These are phyloP conservation scores for Catharus bicknelli DNA, from an alignment of 2,113 vertebrate species.

Conservation along the genomic window DNA sequence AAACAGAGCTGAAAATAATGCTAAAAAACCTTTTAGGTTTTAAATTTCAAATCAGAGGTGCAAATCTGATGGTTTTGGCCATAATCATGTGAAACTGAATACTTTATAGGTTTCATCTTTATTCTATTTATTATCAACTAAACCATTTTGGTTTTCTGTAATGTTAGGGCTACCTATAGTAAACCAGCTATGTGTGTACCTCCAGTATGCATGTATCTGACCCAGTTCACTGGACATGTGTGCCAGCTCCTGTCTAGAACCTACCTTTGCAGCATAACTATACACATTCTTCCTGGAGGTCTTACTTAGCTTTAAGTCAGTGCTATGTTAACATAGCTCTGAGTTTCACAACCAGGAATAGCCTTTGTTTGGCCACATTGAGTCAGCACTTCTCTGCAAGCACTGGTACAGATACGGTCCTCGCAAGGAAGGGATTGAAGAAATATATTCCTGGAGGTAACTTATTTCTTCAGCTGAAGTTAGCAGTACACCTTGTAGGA, in stretches of 20 bases:
- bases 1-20: neutral
- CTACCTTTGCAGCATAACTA: neutral
- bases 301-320: neutral
- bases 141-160: neutral
- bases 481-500: neutral
- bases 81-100: neutral
- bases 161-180: neutral
- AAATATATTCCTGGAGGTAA: neutral
- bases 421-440: neutral
- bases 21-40: neutral
- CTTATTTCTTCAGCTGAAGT: neutral
- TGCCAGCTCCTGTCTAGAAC: neutral
- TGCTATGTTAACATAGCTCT: neutral
- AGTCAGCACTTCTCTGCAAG: neutral
- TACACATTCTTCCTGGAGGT: neutral
- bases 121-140: neutral
- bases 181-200: neutral
- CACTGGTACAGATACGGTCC: neutral
- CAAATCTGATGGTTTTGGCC: neutral
- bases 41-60: neutral
- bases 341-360: neutral
- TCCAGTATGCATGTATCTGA: neutral
- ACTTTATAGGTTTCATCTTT: neutral
- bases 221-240: accelerated
- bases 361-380: neutral